Conservation (phyloP, 2,888 invertebrate genomes). For the Papilio protenor region DNA sequence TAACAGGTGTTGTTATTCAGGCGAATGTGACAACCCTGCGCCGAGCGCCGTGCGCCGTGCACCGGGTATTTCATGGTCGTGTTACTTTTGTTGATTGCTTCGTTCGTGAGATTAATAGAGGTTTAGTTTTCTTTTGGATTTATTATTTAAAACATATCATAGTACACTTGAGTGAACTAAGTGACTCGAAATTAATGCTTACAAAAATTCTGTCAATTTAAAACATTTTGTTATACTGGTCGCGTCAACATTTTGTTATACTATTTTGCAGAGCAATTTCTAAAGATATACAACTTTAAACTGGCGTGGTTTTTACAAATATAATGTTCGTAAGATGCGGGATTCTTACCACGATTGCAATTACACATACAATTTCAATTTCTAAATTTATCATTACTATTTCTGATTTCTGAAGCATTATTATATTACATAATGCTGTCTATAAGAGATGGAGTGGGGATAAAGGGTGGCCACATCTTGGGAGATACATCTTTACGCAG, state of each 20-base stretch:
- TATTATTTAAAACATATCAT: slow-evolving; percentile 16
- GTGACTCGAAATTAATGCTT: background rate
- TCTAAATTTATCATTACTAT: no score
- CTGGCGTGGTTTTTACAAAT: no score
- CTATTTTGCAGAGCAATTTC: background rate
- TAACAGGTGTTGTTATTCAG: background rate
- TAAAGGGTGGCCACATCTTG: background rate
- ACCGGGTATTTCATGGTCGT: slow-evolving; percentile 39
- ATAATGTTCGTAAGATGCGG: no score
- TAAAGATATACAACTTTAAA: background rate
- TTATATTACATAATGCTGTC: background rate
- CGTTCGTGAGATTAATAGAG: slow-evolving; percentile 38
- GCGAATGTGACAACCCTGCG: slow-evolving; percentile 24
- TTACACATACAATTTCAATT: no score
- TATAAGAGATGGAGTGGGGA: background rate
- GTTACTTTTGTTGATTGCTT: slow-evolving; percentile 42
- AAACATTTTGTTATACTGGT: background rate
- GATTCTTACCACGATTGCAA: no score
- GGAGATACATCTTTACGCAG: background rate
- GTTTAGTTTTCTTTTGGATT: slow-evolving; percentile 31
- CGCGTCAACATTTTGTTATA: background rate
- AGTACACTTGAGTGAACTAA: background rate
- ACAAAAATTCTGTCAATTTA: background rate
- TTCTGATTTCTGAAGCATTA: background rate
- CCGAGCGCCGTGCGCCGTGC: slow-evolving; percentile 19